These are phyloP conservation scores for Ceratina australensis DNA, from an alignment of 1,140 invertebrate species.

Conservation along the genomic window DNA sequence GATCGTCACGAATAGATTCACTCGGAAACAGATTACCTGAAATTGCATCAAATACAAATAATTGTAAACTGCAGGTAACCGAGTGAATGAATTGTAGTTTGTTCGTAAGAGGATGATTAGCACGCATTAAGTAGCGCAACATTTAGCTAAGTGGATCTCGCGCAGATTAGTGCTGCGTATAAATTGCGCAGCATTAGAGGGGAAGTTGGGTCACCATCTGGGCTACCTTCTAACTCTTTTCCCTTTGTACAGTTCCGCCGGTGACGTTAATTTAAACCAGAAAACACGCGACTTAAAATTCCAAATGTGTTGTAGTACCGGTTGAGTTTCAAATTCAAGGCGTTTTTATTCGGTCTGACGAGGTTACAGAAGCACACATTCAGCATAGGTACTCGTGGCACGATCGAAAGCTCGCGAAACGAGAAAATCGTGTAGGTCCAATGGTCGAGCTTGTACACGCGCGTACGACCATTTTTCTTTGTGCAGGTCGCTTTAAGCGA, in stretches of 20 bases:
- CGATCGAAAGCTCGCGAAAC: slow-evolving; percentile 3
- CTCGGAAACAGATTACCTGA: too few relatives aligned
- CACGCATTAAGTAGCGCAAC: not conserved
- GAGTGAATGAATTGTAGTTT: too few relatives aligned
- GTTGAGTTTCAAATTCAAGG: slow-evolving; percentile 12
- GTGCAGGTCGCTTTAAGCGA: slow-evolving; percentile 33
- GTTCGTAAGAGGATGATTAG: slow-evolving; percentile 1
- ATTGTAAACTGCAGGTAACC: too few relatives aligned
- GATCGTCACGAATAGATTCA: too few relatives aligned
- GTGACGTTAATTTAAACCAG: not conserved
- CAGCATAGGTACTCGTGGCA: not conserved
- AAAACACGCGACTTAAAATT: not conserved
- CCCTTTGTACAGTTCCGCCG: not conserved
- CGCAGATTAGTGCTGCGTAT: not conserved
- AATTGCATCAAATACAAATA: too few relatives aligned
- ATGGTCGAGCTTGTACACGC: slow-evolving; percentile 3
- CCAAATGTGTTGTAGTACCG: not conserved
- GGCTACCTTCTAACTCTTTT: slow-evolving; percentile 16
- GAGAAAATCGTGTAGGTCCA: slow-evolving; percentile 14
- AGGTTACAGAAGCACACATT: not conserved
- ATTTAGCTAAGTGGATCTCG: not conserved
- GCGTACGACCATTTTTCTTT: slow-evolving; percentile 12
- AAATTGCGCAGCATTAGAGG: slow-evolving; percentile 16
- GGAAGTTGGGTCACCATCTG: slow-evolving; percentile 4
- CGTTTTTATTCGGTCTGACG: slow-evolving; percentile 13